Base-by-base conservation (phyloP, 92 coral and sea anemone genomes). In the Bergia puertoricense region DNA sequence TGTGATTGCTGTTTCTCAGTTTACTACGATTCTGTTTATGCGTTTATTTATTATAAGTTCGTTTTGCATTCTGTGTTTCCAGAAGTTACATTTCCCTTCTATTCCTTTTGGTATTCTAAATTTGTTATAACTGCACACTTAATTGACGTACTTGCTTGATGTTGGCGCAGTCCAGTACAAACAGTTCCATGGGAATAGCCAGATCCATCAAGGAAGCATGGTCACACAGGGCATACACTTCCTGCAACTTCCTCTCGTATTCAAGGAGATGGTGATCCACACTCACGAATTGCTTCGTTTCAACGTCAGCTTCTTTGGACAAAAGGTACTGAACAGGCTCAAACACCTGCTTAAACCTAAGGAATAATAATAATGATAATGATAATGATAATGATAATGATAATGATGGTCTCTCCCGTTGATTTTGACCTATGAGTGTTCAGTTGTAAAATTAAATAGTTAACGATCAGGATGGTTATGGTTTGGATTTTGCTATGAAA, bases 161-260 rank as follows among this genome's bases (percentile, higher is more conserved):
- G 74, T 62, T 86, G 74, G 93, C 91, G 85, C 99, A 96, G 84
- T 93, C 96, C 85, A 96, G 87, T 50, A 93, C 91, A 90, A 96
- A 96, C 71, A 96, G 89, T 76, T 93, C 98, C 99, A 95, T 96
- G 5, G 99, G 98, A 74, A 95, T 95, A 36, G 90, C 89, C 81
- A 95, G 84, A 73, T 95, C 98, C 99, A 96, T 96, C 11, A 92
- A 93, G 45, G 95, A 92, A 1, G 95, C 97, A 68, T 93, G 88
- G 8, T 92, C 91, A 23, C 92, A 68, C 39, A 95, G 91, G 22
- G 92, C 92, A 77, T 96, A 96, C 50, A 93, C 88, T 62, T 96
- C 92, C 89, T 95, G 95, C 51, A 96, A 57, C 89, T 96, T 96
- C 62, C 88, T 85, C 72, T 94, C 95, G 79, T 96, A 96, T 89